Percentiles rank a stretch among this genome's conserved stretches.
Conservation (phyloP, 2,113 vertebrate genomes). For the Aplodontia rufa region DNA sequence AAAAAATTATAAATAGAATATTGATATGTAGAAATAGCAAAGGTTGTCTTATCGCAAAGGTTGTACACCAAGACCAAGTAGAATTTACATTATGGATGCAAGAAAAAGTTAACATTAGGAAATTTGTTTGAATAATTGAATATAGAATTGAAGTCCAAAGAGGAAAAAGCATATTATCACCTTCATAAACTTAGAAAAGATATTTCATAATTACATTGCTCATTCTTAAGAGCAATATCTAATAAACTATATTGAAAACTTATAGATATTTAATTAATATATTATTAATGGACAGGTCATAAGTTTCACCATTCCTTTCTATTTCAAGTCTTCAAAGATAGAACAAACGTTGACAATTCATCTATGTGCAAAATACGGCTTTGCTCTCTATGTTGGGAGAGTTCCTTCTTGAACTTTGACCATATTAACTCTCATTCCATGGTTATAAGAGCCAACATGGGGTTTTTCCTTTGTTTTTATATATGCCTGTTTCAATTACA, state of each 20-base stretch:
- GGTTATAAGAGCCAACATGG: too few species aligned
- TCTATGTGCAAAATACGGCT: background rate
- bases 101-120: background rate
- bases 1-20: background rate
- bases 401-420: too few species aligned
- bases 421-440: too few species aligned
- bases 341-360: background rate
- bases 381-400: too few species aligned
- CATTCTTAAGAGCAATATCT: background rate
- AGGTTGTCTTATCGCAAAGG: background rate
- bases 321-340: background rate
- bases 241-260: background rate
- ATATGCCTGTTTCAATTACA: too few species aligned
- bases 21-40: background rate
- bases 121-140: background rate
- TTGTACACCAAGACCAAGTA: background rate
- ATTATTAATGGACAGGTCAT: background rate
- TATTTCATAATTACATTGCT: background rate
- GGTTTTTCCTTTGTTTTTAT: too few species aligned
- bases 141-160: background rate
- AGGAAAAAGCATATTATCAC: background rate
- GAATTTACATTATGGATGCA: background rate
- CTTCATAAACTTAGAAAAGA: background rate
- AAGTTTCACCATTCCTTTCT: background rate
- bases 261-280: background rate